A percentile compares a stretch with the other conserved stretches of the same genome.
Evolutionary conservation across 2,797 vertebrate genomes (phyloP).

Genomic region (Numenius phaeopus): DNA sequence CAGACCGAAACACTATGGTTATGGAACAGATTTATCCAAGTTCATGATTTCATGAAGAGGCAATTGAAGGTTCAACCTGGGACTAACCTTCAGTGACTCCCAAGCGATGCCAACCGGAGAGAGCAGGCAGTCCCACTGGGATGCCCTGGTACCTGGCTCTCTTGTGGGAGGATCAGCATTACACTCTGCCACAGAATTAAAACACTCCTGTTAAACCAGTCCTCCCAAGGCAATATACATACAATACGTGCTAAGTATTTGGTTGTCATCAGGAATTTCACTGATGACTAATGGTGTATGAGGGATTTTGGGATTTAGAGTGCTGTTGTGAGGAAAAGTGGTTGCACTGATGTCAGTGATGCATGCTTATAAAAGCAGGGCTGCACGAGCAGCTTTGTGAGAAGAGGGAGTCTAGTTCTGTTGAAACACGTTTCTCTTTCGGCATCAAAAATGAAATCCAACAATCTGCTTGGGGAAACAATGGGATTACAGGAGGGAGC

Average conservation of each 20-base stretch:
- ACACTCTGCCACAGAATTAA: not conserved
- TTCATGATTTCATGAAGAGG: not conserved
- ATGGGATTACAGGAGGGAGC: not conserved
- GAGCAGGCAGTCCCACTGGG: accelerated
- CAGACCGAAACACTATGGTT: not conserved
- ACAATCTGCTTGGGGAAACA: not conserved
- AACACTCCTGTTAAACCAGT: not conserved
- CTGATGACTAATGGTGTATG: not conserved
- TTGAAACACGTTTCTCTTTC: not conserved
- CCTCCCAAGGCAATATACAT: not conserved
- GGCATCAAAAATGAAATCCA: not conserved
- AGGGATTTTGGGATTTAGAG: not conserved
- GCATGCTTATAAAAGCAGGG: not conserved
- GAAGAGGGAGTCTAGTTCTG: not conserved
- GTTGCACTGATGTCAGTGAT: not conserved
- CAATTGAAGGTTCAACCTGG: not conserved
- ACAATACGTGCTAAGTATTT: not conserved
- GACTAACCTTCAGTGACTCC: not conserved
- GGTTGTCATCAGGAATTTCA: not conserved
- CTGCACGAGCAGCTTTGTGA: not conserved
- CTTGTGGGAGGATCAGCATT: not conserved
- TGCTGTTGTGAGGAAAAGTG: not conserved
- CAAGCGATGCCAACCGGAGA: not conserved
- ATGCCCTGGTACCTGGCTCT: not conserved
- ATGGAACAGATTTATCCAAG: not conserved